Base-by-base conservation (phyloP, 2,797 vertebrate species). In the Dermochelys coriacea region DNA sequence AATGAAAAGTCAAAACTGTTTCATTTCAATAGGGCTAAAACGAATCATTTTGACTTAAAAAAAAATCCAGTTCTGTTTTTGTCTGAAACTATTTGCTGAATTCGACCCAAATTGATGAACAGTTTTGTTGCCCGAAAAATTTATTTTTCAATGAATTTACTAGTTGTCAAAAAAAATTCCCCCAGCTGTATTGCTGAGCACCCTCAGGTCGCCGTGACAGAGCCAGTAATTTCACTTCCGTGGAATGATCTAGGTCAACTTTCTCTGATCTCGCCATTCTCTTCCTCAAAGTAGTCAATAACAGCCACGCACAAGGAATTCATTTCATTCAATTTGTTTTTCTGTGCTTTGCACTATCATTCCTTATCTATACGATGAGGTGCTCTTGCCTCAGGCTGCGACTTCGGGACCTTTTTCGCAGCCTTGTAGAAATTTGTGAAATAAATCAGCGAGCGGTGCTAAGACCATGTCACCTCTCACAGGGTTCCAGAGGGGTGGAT, bases 311-410 rank as follows among this genome's bases (percentile, higher is more conserved):
- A 90, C 52, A n/a, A 50, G 37, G n/a, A 37, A 80, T 3, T 7
- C 21, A 10, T 11, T 82, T 55, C 81, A 1, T 81, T 86, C n/a
- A 23, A 49, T 47, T 27, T 79, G 2, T 81, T 91, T 81, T 77
- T 77, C 34, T 61, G 51, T 41, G 0, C 79, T 89, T 89, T 71
- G 27, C 16, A 57, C 12, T 59, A 3, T 1, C 41, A 14, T 45
- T 82, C 34, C 25, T 8, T 34, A 0, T 6, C 45, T 85, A 51
- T 93, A 85, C 51, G 86, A 59, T 25, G 51, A 8, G 0, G 0
- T 29, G 12, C 25, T 41, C 27, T 57, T 23, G 80, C 15, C 47
- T 5, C 2, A 2, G 29, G 64, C 2, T 25, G 57, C 29, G 79
- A 14, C 19, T 85, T 55, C 86, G 37, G 85, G 45, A 15, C 23